Conservation (phyloP, 37 sponge, comb jelly and placozoan genomes). For the Hormiphora californensis region DNA sequence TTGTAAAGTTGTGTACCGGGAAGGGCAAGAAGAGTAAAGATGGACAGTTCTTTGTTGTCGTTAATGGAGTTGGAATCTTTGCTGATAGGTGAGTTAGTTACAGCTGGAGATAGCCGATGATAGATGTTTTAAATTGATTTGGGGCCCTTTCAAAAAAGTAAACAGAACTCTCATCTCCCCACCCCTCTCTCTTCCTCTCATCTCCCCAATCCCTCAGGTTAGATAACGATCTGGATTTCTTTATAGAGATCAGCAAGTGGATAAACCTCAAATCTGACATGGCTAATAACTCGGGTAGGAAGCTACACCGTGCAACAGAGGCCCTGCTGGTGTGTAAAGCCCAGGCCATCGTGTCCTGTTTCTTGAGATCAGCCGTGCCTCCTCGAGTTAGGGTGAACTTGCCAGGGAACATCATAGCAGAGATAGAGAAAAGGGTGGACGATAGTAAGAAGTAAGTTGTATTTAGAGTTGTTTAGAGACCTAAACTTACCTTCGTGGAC, state of each 20-base stretch:
- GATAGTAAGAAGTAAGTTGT: background rate
- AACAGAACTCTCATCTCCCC: background rate
- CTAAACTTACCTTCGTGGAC: background rate
- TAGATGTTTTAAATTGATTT: background rate
- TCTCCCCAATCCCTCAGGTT: conserved; percentile 53
- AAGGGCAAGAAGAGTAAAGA: background rate
- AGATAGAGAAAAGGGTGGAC: background rate
- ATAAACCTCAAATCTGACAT: conserved; percentile 42
- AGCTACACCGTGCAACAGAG: conserved; percentile 64
- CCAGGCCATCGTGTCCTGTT: conserved; percentile 82
- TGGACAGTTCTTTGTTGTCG: background rate
- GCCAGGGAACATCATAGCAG: background rate
- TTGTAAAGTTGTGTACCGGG: background rate
- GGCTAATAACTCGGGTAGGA: conserved; percentile 49
- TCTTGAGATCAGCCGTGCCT: conserved; percentile 68
- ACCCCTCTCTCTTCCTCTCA: background rate
- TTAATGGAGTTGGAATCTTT: background rate
- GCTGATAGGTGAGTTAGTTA: background rate
- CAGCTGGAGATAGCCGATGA: background rate
- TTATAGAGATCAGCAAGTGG: conserved; percentile 80
- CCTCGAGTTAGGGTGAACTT: conserved; percentile 69
- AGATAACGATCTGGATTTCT: conserved; percentile 77
- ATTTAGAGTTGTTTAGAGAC: background rate
- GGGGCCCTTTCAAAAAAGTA: background rate
- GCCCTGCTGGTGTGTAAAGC: conserved; percentile 77